Conservation (phyloP, 2,113 vertebrate species). For the Laticauda colubrina region DNA sequence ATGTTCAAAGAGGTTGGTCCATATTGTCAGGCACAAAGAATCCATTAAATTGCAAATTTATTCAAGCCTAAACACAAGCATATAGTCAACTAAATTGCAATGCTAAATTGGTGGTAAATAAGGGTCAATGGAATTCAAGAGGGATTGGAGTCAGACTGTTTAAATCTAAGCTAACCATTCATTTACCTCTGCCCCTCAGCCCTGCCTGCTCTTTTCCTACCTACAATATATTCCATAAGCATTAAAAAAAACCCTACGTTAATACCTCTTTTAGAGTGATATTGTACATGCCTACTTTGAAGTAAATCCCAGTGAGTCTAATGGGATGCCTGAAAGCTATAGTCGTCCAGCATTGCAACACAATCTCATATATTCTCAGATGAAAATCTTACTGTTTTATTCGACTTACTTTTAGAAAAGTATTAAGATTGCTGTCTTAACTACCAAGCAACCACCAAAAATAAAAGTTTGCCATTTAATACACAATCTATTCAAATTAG, state of each 20-base stretch:
- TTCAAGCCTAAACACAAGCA: neutral
- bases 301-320: neutral
- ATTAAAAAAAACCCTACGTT: neutral
- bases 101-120: neutral
- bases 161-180: neutral
- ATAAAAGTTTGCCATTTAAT: slow-evolving; percentile 30
- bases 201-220: neutral
- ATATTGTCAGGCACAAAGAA: neutral
- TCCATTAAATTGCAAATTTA: neutral
- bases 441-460: slow-evolving; percentile 20
- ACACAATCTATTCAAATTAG: slow-evolving; percentile 18
- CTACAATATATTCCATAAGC: neutral
- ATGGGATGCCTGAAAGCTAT: neutral
- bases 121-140: neutral
- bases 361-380: neutral
- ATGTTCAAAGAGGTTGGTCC: neutral
- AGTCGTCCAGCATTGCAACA: too few relatives aligned
- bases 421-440: neutral
- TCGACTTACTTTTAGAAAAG: neutral
- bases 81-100: neutral
- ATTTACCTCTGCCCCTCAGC: neutral
- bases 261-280: neutral
- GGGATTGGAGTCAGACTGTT: neutral
- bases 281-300: neutral
- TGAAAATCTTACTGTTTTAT: neutral